Conservation (phyloP, 1,140 invertebrate species). For the Habropoda laboriosa region DNA sequence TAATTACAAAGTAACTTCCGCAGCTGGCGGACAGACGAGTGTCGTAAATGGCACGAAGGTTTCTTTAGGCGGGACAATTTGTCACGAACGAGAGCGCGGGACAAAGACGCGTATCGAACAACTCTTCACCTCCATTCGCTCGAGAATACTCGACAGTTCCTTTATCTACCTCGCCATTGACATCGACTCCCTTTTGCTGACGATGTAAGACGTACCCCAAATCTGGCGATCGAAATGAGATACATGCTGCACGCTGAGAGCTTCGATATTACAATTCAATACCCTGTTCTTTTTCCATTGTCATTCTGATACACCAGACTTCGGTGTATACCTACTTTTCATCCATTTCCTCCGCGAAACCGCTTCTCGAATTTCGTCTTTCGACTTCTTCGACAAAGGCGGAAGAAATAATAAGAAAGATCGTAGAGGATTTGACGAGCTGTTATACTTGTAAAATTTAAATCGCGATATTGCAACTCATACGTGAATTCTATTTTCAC, state of each 20-base stretch:
- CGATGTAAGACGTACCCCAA: conserved; percentile 53
- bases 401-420: too few species aligned
- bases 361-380: too few species aligned
- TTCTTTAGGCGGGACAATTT: conserved; percentile 61
- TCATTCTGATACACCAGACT: too few species aligned
- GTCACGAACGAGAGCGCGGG: conserved; percentile 56
- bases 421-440: too few species aligned
- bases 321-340: too few species aligned
- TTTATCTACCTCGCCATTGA: conserved; percentile 66
- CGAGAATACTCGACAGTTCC: conserved; percentile 67
- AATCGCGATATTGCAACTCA: too few species aligned
- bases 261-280: not conserved
- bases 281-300: not conserved
- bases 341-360: not conserved
- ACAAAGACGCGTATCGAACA: conserved; percentile 68
- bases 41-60: conserved; percentile 53
- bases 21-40: not conserved
- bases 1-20: conserved; percentile 2
- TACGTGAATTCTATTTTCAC: too few species aligned
- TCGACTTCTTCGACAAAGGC: too few species aligned
- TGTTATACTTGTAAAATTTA: too few species aligned
- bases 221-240: conserved; percentile 37
- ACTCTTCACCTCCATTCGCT: conserved; percentile 64
- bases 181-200: conserved; percentile 61
- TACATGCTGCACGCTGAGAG: not conserved